Percentiles rank a stretch among this genome's conserved stretches.
Conservation (phyloP, 2,888 invertebrate genomes). For the Lottia gigantea region DNA sequence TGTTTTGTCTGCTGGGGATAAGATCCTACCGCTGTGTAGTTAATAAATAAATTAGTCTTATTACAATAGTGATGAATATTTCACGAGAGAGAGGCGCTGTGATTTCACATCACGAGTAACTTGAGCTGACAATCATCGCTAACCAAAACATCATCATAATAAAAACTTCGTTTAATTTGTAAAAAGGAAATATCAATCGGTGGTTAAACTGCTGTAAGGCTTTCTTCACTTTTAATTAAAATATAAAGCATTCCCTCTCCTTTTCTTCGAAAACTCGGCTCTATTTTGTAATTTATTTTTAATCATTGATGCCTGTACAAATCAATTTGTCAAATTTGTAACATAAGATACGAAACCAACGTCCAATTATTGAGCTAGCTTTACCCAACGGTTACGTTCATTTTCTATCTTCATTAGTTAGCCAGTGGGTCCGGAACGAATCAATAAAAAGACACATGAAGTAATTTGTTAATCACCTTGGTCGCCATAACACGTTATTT, state of each 20-base stretch:
- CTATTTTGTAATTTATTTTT: no score
- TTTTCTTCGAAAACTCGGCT: no score
- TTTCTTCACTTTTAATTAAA: no score
- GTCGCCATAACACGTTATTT: slow-evolving; percentile 2
- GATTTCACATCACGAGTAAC: not conserved
- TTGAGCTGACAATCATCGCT: not conserved
- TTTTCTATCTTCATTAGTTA: not conserved
- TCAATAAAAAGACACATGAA: slow-evolving; percentile 5
- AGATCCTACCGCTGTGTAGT: not conserved
- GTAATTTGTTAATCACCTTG: not conserved
- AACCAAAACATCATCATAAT: no score
- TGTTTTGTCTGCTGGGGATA: no score
- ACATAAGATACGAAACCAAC: not conserved
- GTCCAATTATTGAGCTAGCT: not conserved
- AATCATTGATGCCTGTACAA: no score
- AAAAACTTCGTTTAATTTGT: no score
- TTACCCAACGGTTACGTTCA: not conserved
- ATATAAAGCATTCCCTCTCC: no score
- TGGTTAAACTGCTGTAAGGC: no score
- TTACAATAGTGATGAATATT: slow-evolving; percentile 4
- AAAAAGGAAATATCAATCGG: no score
- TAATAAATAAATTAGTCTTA: not conserved
- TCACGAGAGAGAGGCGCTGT: not conserved
- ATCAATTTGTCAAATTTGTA: no score
- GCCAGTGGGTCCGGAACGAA: not conserved